Percentiles rank a stretch among this genome's conserved stretches.
These are phyloP conservation scores for Venustoraphidia nigricollis DNA, from an alignment of 2,888 invertebrate genomes.

Conservation along the genomic window DNA sequence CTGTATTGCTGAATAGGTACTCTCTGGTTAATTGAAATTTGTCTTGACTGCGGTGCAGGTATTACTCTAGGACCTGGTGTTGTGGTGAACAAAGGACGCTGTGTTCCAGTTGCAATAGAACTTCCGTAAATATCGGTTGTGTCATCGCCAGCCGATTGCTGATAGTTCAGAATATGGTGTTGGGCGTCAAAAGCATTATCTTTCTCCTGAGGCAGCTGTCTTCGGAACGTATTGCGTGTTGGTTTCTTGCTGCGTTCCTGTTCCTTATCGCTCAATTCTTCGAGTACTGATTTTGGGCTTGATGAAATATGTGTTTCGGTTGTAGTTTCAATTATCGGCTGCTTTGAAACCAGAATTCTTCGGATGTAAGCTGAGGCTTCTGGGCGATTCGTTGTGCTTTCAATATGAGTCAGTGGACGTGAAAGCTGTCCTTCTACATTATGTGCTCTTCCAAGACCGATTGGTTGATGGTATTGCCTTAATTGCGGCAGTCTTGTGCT, in stretches of 20 bases:
- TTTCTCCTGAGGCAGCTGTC: conserved; percentile 43
- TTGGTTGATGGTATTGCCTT: conserved; percentile 17
- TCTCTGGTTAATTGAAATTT: conserved; percentile 3
- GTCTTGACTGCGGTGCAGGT: conserved; percentile 26
- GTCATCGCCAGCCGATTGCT: conserved; percentile 47
- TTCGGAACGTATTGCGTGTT: conserved; percentile 39
- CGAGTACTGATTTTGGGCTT: conserved; percentile 34
- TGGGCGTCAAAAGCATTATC: conserved; percentile 30
- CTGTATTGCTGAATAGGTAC: not conserved
- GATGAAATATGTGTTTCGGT: conserved; percentile 12
- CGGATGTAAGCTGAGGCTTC: conserved; percentile 20
- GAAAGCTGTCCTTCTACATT: conserved; percentile 23
- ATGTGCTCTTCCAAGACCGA: conserved; percentile 16
- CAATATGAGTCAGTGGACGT: conserved; percentile 16
- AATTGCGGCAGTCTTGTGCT: conserved; percentile 2
- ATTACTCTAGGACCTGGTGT: conserved; percentile 39
- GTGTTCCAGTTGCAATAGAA: conserved; percentile 43
- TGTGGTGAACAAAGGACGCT: conserved; percentile 52
- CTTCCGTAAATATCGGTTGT: conserved; percentile 53
- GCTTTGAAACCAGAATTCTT: conserved; percentile 16
- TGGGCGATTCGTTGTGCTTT: conserved; percentile 18
- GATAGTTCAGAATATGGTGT: conserved; percentile 37
- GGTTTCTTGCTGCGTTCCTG: conserved; percentile 24
- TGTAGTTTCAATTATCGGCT: conserved; percentile 23
- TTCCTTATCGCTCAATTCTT: conserved; percentile 27